These are phyloP conservation scores for Lepeophtheirus salmonis DNA, from an alignment of 1,140 invertebrate species.

Conservation along the genomic window DNA sequence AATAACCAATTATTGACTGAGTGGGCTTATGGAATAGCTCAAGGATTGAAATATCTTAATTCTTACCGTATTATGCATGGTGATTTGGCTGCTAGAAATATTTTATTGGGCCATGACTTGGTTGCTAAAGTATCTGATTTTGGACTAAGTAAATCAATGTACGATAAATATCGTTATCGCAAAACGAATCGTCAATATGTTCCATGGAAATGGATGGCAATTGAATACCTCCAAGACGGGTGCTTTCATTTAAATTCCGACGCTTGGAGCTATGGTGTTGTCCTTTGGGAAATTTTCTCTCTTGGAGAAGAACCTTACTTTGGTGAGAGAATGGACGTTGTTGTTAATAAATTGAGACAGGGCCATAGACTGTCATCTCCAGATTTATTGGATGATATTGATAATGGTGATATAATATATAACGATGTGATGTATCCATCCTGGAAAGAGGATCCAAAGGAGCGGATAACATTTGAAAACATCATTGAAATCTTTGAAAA, in stretches of 20 bases:
- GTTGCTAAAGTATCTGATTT: slow-evolving; percentile 90
- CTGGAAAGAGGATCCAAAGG: slow-evolving; percentile 1
- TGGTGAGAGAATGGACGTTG: not conserved
- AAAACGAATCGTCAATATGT: slow-evolving; percentile 40
- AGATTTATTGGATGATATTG: not conserved
- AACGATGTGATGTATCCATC: not conserved
- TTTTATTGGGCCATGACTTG: slow-evolving; percentile 72
- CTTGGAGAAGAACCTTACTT: slow-evolving; percentile 80
- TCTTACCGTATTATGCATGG: slow-evolving; percentile 55
- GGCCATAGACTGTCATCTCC: slow-evolving; percentile 6
- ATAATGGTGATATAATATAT: not conserved
- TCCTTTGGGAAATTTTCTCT: slow-evolving; percentile 92
- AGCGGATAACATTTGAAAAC: not conserved
- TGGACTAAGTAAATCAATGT: slow-evolving; percentile 79
- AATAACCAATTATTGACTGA: slow-evolving; percentile 8
- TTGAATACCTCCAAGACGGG: slow-evolving; percentile 28
- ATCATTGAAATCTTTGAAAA: slow-evolving; percentile 5
- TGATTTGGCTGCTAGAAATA: slow-evolving; percentile 89
- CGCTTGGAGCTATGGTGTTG: slow-evolving; percentile 87
- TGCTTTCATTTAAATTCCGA: slow-evolving; percentile 46
- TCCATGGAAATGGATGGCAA: slow-evolving; percentile 33
- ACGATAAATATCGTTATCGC: slow-evolving; percentile 75
- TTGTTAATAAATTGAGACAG: not conserved
- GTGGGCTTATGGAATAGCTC: slow-evolving; percentile 19
- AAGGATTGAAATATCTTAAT: slow-evolving; percentile 19